A percentile compares a stretch with the other conserved stretches of the same genome.
These are phyloP conservation scores for Mohoua ochrocephala DNA, from an alignment of 2,113 vertebrate genomes.

Conservation along the genomic window DNA sequence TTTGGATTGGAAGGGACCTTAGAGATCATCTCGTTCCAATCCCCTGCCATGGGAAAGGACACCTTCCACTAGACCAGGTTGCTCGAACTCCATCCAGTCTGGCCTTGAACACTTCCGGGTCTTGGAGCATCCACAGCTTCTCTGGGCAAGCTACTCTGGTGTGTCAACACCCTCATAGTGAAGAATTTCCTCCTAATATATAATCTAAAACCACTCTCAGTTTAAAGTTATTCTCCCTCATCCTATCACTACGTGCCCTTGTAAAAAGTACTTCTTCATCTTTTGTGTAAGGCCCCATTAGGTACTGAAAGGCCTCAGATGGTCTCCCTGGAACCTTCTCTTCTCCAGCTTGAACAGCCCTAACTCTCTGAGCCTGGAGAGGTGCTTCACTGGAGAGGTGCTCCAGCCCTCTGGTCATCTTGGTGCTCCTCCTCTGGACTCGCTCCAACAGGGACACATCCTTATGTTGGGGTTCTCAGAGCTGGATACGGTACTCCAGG, in stretches of 20 bases:
- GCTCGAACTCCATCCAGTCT: neutral
- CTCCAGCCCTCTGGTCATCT: neutral
- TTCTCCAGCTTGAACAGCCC: neutral
- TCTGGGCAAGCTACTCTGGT: neutral
- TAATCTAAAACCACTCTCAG: neutral
- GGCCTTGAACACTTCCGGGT: neutral
- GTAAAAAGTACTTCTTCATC: neutral
- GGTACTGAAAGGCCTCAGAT: neutral
- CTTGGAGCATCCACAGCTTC: neutral
- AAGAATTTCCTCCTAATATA: neutral
- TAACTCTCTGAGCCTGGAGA: neutral
- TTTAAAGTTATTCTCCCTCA: neutral
- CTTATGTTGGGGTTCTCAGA: neutral
- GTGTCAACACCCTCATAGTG: neutral
- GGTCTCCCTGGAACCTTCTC: neutral
- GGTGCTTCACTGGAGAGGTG: neutral
- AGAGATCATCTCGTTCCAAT: neutral
- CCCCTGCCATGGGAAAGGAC: neutral
- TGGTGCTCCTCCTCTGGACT: neutral
- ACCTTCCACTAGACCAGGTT: no score
- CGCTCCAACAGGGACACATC: accelerated
- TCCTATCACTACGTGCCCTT: neutral
- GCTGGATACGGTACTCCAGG: neutral
- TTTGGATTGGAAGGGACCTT: neutral
- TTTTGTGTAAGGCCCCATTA: neutral